phyloP scores from a whole-genome alignment of 2,888 invertebrate genomes.

The Acanthoscelides obtectus region DNA sequence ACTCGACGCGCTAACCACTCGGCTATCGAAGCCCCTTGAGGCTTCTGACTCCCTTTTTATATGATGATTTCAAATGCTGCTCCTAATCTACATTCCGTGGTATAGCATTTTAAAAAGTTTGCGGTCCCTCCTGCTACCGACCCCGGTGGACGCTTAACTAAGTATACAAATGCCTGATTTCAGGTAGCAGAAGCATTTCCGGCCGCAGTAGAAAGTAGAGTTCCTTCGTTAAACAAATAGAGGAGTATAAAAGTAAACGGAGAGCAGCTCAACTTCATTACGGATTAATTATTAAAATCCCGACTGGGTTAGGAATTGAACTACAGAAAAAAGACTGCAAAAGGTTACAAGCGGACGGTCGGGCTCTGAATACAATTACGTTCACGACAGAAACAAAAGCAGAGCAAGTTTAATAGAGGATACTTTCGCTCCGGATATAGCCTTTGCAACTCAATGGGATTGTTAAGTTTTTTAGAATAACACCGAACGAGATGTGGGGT shows the following conservation, averaged over 20 bases:
- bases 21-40: too few species aligned
- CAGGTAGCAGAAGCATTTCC: not conserved
- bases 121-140: too few species aligned
- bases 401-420: not conserved
- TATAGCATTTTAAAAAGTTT: too few species aligned
- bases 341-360: not conserved
- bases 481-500: too few species aligned
- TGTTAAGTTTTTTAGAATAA: not conserved
- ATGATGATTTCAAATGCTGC: too few species aligned
- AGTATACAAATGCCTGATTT: not conserved
- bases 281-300: not conserved
- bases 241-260: not conserved
- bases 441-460: not conserved
- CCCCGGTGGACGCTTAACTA: too few species aligned
- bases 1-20: too few species aligned
- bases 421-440: not conserved
- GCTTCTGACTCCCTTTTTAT: too few species aligned
- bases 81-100: too few species aligned
- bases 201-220: not conserved
- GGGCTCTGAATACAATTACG: not conserved
- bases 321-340: not conserved
- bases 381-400: not conserved
- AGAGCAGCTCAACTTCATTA: not conserved
- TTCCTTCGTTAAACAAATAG: not conserved
- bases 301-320: not conserved